Percentiles rank a stretch among this genome's conserved stretches.
Conservation (phyloP, 2,888 invertebrate genomes). For the Lycaena phlaeas region DNA sequence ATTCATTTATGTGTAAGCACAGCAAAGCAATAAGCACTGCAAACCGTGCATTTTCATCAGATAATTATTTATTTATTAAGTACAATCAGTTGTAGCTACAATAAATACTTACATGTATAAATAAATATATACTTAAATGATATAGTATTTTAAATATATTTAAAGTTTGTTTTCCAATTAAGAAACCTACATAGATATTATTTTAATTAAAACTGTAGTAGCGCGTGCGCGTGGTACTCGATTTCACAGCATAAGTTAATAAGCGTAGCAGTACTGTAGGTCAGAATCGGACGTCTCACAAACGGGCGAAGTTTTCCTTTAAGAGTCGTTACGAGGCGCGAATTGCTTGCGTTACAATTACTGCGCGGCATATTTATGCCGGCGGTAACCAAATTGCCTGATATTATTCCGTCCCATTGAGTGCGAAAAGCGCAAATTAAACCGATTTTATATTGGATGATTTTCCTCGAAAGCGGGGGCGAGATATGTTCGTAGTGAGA, state of each 20-base stretch:
- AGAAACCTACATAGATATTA: no score
- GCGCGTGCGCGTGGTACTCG: neutral
- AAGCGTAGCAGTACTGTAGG: slow-evolving; percentile 2
- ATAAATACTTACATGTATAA: no score
- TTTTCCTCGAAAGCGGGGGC: slow-evolving; percentile 65
- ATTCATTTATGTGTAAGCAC: no score
- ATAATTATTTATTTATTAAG: no score
- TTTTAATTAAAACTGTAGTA: no score
- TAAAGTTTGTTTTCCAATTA: no score
- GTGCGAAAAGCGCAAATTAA: slow-evolving; percentile 74
- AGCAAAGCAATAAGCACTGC: no score
- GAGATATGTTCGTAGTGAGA: slow-evolving; percentile 69
- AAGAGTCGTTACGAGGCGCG: slow-evolving; percentile 70
- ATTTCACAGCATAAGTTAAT: slow-evolving; percentile 3
- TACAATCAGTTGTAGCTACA: no score
- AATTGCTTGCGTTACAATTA: slow-evolving; percentile 71
- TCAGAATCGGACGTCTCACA: slow-evolving; percentile 24
- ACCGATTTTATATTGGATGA: slow-evolving; percentile 74
- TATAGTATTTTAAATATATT: no score
- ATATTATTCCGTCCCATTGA: slow-evolving; percentile 74
- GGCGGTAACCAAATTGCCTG: slow-evolving; percentile 73
- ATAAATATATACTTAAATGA: no score
- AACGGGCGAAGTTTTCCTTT: slow-evolving; percentile 67
- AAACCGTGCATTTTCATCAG: no score
- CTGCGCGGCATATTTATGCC: slow-evolving; percentile 70